Conservation (phyloP, 2,113 vertebrate species). For the Solenodon paradoxus region DNA sequence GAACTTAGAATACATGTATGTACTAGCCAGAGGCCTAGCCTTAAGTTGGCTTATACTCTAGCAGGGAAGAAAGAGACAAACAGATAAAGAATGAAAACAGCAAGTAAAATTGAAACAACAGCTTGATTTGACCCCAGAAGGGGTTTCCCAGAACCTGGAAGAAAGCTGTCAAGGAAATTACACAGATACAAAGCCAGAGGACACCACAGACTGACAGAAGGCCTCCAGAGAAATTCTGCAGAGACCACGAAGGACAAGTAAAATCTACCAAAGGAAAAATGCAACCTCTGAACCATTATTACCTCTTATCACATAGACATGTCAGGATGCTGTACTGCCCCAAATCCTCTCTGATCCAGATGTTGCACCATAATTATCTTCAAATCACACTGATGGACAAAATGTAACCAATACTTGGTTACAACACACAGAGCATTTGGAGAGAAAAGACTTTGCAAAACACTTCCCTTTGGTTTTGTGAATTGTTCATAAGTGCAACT, state of each 20-base stretch:
- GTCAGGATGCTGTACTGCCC: not conserved
- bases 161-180: not conserved
- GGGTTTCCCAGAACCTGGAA: not conserved
- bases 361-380: not conserved
- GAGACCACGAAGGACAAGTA: not conserved
- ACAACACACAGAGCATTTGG: not conserved
- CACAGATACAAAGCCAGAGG: not conserved
- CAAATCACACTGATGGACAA: not conserved
- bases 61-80: not conserved
- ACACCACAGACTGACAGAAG: not conserved
- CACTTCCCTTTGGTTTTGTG: not conserved
- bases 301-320: not conserved
- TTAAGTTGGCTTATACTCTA: not conserved
- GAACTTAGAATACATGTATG: not conserved
- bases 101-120: not conserved
- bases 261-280: not conserved
- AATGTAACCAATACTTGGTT: not conserved
- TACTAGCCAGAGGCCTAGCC: not conserved
- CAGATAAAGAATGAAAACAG: not conserved
- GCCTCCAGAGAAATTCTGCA: not conserved
- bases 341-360: not conserved
- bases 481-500: not conserved
- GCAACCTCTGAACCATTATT: not conserved
- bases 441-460: not conserved
- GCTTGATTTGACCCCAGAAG: conserved; percentile 21